Base-by-base conservation (phyloP, 2,888 invertebrate genomes). In the Argyra leucocephala region DNA sequence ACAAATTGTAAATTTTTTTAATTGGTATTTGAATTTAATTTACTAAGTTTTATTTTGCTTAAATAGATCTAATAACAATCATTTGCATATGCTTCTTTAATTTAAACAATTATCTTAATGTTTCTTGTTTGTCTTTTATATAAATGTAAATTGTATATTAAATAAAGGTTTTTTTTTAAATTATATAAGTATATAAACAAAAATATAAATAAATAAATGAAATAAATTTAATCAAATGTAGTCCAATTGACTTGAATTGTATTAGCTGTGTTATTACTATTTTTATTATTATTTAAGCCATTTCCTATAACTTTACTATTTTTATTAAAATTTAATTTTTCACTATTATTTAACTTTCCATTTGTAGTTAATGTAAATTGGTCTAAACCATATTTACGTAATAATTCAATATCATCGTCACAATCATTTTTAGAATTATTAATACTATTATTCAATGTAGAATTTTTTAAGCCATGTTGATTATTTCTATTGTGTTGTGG, bases 371-470 rank as follows among this genome's bases (percentile, higher is more conserved):
- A 67, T 1, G 76, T 74, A 68, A 80, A 80, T 70, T 79, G 80
- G 73, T 80, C 79, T 18, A 80, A 69, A 60, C 79, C 79, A 68
- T 80, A 80, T 71, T 79, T 80, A 22, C 78, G 75, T 57, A 80
- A 67, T 36, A 79, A 70, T 69, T 80, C 79, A 63, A 76, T 76
- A 66, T 80, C 79, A 66, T 79, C 79, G 63, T 80, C 78, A n/a
- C 74, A 73, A 62, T 67, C 67, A 22, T 70, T 70, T 22, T 72
- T 71, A 61, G 71, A 65, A 24, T 57, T 61, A 48, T 48, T 48
- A 12, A 48, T 62, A 6, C 69, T 69, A 66, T 60, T 64, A 64
- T 64, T 69, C 31, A 57, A 69, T 65, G 62, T 71, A 71, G 66
- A 68, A 69, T 22, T 72, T 68, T 66, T 72, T 70, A 72, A 71